Evolutionary conservation across 2,113 vertebrate species (phyloP).

Genomic region (Carettochelys insculpta): DNA sequence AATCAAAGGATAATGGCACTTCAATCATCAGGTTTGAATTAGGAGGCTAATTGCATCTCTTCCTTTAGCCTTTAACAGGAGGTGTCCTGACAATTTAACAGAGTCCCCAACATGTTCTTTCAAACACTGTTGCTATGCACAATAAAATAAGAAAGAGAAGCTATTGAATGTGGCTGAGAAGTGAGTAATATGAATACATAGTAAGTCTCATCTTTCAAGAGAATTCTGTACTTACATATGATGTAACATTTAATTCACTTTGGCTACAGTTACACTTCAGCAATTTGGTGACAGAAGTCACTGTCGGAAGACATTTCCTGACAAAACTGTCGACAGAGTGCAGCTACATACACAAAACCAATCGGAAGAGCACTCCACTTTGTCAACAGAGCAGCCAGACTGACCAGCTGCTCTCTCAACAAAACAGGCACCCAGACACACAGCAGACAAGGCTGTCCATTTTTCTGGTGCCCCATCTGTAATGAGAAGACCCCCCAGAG

Average conservation of each 20-base stretch:
- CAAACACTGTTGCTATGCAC: conserved; percentile 28
- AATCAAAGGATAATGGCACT: conserved; percentile 71
- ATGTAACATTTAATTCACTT: not conserved
- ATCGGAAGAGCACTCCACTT: too few relatives aligned
- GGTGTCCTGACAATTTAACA: conserved; percentile 60
- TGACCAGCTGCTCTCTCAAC: too few relatives aligned
- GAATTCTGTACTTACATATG: not conserved
- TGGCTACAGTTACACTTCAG: too few relatives aligned
- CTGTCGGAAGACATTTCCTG: too few relatives aligned
- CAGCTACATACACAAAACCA: too few relatives aligned
- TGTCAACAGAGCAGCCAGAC: too few relatives aligned
- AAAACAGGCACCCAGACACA: too few relatives aligned
- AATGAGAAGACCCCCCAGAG: too few relatives aligned
- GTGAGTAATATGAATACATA: not conserved
- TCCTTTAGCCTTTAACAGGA: conserved; percentile 67
- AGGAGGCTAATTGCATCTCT: conserved; percentile 71
- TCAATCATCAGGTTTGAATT: conserved; percentile 66
- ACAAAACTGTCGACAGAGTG: too few relatives aligned
- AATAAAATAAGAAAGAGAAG: conserved; percentile 6
- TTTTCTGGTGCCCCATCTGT: too few relatives aligned
- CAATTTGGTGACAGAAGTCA: too few relatives aligned
- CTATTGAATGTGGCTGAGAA: conserved; percentile 41
- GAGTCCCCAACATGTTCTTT: conserved; percentile 14
- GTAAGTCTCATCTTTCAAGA: conserved; percentile 19
- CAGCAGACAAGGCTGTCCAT: too few relatives aligned